Evolutionary conservation across 1,140 invertebrate species (phyloP).

Genomic region (Ceratitis capitata): DNA sequence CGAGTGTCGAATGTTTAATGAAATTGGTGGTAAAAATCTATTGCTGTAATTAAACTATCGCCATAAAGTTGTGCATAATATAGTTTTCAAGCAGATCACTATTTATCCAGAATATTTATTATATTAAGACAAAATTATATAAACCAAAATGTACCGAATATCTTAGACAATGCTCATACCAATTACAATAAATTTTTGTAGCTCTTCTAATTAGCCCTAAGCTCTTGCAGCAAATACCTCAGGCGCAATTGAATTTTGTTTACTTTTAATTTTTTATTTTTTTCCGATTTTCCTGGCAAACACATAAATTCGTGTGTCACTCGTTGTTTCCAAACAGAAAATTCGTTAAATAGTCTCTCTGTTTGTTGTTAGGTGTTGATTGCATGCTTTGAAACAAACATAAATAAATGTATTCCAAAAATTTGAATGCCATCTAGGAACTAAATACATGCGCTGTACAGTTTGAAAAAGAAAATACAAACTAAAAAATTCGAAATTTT

Average conservation of each 20-base stretch:
- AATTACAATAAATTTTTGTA: background rate
- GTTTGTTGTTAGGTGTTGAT: background rate
- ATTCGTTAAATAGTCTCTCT: background rate
- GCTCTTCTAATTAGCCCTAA: background rate
- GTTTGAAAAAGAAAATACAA: no score
- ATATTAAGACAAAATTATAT: background rate
- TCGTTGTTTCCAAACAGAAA: conserved; percentile 28
- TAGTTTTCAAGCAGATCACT: no score
- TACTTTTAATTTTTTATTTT: background rate
- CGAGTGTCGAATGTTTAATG: conserved; percentile 24
- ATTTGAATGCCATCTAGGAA: no score
- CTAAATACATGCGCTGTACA: no score
- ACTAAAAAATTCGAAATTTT: no score
- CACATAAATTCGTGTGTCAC: conserved; percentile 26
- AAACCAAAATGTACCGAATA: background rate
- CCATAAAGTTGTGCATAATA: background rate
- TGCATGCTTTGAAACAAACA: background rate
- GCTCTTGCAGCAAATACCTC: background rate
- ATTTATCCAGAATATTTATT: no score
- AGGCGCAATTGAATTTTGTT: background rate
- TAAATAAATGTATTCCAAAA: background rate
- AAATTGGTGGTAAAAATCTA: conserved; percentile 3
- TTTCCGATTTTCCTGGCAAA: background rate
- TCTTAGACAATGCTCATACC: background rate
- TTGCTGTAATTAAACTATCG: conserved; percentile 3